Evolutionary conservation across 1,140 invertebrate genomes (phyloP), one percentile per base, ranked within the genome.

Genomic region (Ceratosolen solmsi): DNA sequence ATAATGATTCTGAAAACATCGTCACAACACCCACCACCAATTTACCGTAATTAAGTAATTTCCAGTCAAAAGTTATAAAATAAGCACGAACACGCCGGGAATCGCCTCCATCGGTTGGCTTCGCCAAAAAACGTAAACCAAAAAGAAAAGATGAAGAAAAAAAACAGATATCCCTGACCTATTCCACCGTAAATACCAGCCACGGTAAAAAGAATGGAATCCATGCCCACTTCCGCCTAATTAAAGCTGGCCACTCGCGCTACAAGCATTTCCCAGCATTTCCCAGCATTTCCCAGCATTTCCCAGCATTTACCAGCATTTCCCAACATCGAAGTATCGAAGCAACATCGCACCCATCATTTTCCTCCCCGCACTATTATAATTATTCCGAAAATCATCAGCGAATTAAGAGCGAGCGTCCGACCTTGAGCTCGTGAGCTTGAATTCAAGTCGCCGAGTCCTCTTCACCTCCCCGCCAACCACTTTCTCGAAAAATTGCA

Each of bases 361-460:
- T 22, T 38, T n/a, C 20, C 17, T 68, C 33, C 17, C 33, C 20
- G 33, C 27, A 33, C 25, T 68, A 68, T 68, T 38, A 38, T 38
- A 38, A 72, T 51, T 51, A 72, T 30, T 74, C 49, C 51, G 27
- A 56, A 51, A 74, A 56, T 33, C 46, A 51, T 51, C 46, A 25
- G 46, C n/a, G n/a, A n/a, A n/a, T 72, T 41, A 72, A 72, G 13
- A 49, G 86, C 85, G 85, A 86, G 86, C 79, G 83, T 1, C 33
- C 38, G 73, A 76, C 73, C 73, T 60, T 60, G 56, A 33, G 20
- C 73, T 30, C 54, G 30, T 17, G 70, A 30, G n/a, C 38, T 9
- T 25, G 36, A n/a, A 38, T 25, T 72, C 25, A 22, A 30, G 15
- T 4, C n/a, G 46, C 38, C 41, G 41, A 72, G 41, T 25, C 38